Conservation (phyloP, 2,888 invertebrate species). For the Diaprepes abbreviatus region DNA sequence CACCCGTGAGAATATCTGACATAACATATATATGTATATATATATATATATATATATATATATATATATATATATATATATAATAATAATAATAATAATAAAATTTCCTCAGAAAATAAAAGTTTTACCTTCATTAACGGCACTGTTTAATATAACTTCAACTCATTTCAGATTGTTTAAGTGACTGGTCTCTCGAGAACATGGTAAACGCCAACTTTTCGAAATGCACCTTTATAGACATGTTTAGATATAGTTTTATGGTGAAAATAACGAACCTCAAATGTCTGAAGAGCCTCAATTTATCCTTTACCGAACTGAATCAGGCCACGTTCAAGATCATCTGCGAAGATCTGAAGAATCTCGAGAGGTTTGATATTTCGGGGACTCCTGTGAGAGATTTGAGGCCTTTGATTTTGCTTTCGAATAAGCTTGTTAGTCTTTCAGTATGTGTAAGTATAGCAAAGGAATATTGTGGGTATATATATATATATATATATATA, state of each 20-base stretch:
- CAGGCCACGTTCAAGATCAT: conserved; percentile 76
- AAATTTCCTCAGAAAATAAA: no score
- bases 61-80: no score
- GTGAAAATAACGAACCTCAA: conserved; percentile 74
- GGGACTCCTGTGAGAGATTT: conserved; percentile 75
- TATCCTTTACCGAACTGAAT: conserved; percentile 79
- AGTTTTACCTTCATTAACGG: no score
- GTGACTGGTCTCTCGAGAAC: conserved; percentile 76
- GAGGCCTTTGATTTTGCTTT: conserved; percentile 71
- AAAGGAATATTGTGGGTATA: no score
- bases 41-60: no score
- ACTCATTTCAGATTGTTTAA: conserved; percentile 72
- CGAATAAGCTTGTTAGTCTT: conserved; percentile 72
- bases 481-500: no score
- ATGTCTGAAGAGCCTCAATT: conserved; percentile 73
- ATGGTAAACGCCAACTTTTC: conserved; percentile 74
- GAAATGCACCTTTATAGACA: conserved; percentile 73
- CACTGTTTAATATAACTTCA: no score
- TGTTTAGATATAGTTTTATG: conserved; percentile 67
- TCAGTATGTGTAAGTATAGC: conserved; percentile 71
- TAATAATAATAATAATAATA: no score
- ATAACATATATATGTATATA: no score
- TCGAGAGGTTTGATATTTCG: conserved; percentile 78
- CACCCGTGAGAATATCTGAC: no score
- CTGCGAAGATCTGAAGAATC: conserved; percentile 74